Conservation (phyloP, 2,797 vertebrate species). For the Epinephelus awoara region DNA sequence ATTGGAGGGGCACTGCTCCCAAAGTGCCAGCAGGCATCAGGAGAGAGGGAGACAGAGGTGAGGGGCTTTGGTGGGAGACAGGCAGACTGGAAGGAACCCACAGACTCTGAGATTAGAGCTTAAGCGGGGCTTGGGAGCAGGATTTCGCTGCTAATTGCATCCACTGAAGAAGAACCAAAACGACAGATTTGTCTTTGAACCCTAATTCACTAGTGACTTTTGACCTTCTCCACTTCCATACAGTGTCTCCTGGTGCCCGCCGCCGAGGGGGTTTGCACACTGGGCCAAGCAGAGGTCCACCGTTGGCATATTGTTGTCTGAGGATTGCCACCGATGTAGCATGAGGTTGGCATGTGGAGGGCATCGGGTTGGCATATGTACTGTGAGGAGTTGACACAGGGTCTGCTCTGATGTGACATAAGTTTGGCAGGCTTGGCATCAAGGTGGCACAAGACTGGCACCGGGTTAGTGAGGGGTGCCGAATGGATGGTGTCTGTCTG, state of each 20-base stretch:
- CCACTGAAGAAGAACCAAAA: slow-evolving; percentile 77
- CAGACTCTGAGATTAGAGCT: slow-evolving; percentile 77
- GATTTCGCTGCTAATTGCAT: slow-evolving; percentile 79
- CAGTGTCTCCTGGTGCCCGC: slow-evolving; percentile 32
- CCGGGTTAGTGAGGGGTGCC: slow-evolving; percentile 68
- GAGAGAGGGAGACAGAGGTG: slow-evolving; percentile 77
- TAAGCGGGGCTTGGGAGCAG: slow-evolving; percentile 63
- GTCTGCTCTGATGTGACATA: slow-evolving; percentile 77
- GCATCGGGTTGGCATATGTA: slow-evolving; percentile 78
- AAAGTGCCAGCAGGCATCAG: slow-evolving; percentile 85
- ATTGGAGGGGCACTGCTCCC: slow-evolving; percentile 82
- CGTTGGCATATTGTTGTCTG: slow-evolving; percentile 72
- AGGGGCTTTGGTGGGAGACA: slow-evolving; percentile 75
- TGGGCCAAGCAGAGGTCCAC: slow-evolving; percentile 65
- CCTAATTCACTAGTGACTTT: slow-evolving; percentile 67
- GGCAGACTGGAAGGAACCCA: slow-evolving; percentile 67
- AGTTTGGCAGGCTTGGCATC: slow-evolving; percentile 79
- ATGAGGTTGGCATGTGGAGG: slow-evolving; percentile 78
- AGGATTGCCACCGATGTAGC: slow-evolving; percentile 74
- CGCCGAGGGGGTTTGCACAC: slow-evolving; percentile 41
- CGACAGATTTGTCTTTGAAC: slow-evolving; percentile 71
- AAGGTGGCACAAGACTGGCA: slow-evolving; percentile 78
- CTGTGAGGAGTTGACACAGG: slow-evolving; percentile 74
- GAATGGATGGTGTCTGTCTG: slow-evolving; percentile 60
- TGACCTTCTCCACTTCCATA: slow-evolving; percentile 72